A percentile compares a stretch with the other conserved stretches of the same genome.
Evolutionary conservation across 2,797 vertebrate species (phyloP).

Genomic region (Neosilurus mollespiculum): DNA sequence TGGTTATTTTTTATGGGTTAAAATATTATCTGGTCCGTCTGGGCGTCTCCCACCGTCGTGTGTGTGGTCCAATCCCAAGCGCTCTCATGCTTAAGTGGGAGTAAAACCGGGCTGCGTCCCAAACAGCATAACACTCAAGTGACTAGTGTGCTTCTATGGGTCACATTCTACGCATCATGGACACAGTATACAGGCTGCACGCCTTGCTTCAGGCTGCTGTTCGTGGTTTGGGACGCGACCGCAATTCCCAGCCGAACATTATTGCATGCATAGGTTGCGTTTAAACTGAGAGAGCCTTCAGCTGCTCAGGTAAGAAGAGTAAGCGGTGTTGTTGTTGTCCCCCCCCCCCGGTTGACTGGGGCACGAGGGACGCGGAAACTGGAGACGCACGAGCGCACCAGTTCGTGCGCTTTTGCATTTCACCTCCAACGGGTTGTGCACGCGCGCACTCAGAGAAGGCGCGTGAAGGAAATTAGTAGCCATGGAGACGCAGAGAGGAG

Average conservation of each 20-base stretch:
- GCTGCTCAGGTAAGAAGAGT: too few species aligned
- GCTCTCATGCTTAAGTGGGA: neutral
- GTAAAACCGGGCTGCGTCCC: neutral
- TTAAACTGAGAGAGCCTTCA: neutral
- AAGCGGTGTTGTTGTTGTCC: too few species aligned
- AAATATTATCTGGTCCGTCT: neutral
- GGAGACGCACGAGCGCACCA: neutral
- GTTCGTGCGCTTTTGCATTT: neutral
- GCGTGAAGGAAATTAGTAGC: constrained; percentile 5
- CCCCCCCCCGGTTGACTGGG: neutral
- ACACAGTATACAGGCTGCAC: neutral
- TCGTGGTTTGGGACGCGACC: neutral
- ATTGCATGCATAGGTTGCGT: neutral
- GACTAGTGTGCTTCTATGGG: neutral
- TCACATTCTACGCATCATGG: too few species aligned
- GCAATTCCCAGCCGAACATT: neutral
- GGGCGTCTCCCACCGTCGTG: neutral
- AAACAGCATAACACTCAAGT: neutral
- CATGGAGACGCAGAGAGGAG: constrained; percentile 19
- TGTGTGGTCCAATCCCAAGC: neutral
- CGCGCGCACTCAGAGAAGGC: neutral
- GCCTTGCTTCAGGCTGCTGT: neutral
- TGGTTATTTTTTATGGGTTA: too few species aligned
- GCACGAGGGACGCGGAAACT: neutral
- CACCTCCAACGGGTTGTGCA: neutral